Base-by-base conservation (phyloP, 2,797 vertebrate genomes). In the Gallirallus australis region DNA sequence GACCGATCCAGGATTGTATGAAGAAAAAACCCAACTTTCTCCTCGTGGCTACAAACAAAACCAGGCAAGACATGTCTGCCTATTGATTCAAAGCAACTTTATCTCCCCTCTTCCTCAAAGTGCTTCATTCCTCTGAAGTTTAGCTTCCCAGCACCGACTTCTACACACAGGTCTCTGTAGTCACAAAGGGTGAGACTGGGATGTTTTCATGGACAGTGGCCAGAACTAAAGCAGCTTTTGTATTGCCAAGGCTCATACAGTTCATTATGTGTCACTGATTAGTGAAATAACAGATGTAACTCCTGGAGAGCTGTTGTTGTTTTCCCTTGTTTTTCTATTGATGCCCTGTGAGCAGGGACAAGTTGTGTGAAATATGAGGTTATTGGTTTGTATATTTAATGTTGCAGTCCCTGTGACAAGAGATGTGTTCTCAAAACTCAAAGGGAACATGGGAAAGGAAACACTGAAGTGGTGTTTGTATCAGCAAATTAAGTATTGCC, bases 201-300 rank as follows among this genome's bases (percentile, higher is more conserved):
- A 48, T 27, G 1, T 61, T 73, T 84, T 33, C 10, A 3, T 37
- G 35, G 52, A 84, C 2, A 25, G 3, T 25, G 50, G 30, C 24
- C 77, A 90, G 35, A 90, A 92, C 37, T 33, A 94, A 93, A 66
- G 9, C 39, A 70, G 7, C 18, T 84, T 88, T 64, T 70, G 7
- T 37, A 63, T 54, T 66, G 20, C 28, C 48, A 80, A 54, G 27
- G 23, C 27, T 79, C 56, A 73, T 84, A 50, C 0, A 2, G 59
- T 45, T 76, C 83, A 52, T 24, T 82, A 18, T 18, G n/a, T 79
- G 56, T 64, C 66, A 61, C 45, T 84, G 71, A 84, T 92, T 66
- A 90, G 56, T 71, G 42, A 77, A 89, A 82, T 77, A 88, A 70
- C 69, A 94, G 60, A 65, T 66, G 61, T 73, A 94, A 73, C 25